A percentile compares a stretch with the other conserved stretches of the same genome.
phyloP scores from a whole-genome alignment of 2,888 invertebrate genomes.

The Axea sp. region DNA sequence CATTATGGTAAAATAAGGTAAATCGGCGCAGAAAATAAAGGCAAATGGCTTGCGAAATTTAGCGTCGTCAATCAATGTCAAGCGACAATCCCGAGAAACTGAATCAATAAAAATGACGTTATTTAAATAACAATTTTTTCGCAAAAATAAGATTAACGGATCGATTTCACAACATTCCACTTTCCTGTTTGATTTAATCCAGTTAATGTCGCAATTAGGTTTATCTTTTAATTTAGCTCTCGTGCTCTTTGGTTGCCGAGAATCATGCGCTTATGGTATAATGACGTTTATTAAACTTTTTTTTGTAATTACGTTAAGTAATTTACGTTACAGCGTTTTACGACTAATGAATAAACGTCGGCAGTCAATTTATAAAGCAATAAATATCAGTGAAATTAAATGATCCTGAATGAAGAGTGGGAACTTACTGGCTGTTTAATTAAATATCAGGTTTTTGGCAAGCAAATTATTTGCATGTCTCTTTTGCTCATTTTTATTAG shows the following conservation, averaged over 20 bases:
- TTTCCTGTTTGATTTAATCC: conserved; percentile 16
- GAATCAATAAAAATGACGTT: conserved; percentile 8
- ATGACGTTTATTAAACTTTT: conserved; percentile 37
- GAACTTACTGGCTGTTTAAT: too few species aligned
- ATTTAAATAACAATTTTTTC: neutral
- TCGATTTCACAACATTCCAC: conserved; percentile 17
- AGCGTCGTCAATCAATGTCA: conserved; percentile 19
- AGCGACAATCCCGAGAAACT: conserved; percentile 3
- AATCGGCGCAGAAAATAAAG: conserved; percentile 24
- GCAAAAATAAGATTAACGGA: conserved; percentile 6
- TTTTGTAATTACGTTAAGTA: conserved; percentile 37
- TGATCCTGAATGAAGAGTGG: conserved; percentile 9
- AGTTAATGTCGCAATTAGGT: conserved; percentile 26
- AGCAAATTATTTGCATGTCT: too few species aligned
- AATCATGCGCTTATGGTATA: conserved; percentile 30
- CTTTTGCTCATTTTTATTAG: too few species aligned
- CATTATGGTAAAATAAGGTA: conserved; percentile 19
- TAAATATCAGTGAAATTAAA: conserved; percentile 26
- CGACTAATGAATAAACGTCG: conserved; percentile 33
- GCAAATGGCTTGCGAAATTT: conserved; percentile 21
- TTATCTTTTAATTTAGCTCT: conserved; percentile 20
- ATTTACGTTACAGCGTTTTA: conserved; percentile 16
- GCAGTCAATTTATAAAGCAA: conserved; percentile 36
- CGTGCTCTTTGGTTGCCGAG: neutral
- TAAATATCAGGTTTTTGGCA: too few species aligned